These are phyloP conservation scores for Delia radicum DNA, from an alignment of 1,140 invertebrate species.

Conservation along the genomic window DNA sequence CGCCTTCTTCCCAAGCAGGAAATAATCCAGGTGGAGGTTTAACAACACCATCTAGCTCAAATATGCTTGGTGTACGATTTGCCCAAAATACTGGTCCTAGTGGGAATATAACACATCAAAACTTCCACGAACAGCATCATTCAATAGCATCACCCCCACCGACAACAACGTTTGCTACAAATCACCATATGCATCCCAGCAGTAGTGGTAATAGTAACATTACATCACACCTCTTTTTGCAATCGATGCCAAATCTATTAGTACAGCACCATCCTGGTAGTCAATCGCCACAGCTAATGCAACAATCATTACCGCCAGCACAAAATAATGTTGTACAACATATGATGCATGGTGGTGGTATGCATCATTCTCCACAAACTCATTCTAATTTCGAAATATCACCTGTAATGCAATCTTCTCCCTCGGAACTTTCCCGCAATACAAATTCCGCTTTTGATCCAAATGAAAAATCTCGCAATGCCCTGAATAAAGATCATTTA, in stretches of 20 bases:
- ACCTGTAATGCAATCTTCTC: neutral
- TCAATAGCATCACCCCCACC: neutral
- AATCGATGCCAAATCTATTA: constrained; percentile 42
- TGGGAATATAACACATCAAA: neutral
- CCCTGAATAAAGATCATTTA: neutral
- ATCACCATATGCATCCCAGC: constrained; percentile 28
- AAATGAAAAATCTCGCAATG: neutral
- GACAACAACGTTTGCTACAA: neutral
- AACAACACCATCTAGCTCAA: neutral
- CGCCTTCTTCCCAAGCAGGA: neutral
- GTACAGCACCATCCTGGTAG: constrained; percentile 41
- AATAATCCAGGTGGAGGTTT: neutral
- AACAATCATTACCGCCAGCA: neutral
- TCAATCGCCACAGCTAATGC: constrained; percentile 18
- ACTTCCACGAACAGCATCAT: neutral
- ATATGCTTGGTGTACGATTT: neutral
- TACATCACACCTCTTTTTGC: constrained; percentile 35
- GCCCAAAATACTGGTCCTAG: neutral
- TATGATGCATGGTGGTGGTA: no score
- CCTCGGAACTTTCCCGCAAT: neutral
- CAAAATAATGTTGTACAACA: constrained; percentile 6
- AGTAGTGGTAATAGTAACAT: neutral
- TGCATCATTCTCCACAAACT: neutral
- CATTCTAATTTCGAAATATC: neutral
- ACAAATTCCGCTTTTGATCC: neutral